Percentiles rank a stretch among this genome's conserved stretches.
phyloP scores from a whole-genome alignment of 2,888 invertebrate genomes.

The Oligia strigilis region DNA sequence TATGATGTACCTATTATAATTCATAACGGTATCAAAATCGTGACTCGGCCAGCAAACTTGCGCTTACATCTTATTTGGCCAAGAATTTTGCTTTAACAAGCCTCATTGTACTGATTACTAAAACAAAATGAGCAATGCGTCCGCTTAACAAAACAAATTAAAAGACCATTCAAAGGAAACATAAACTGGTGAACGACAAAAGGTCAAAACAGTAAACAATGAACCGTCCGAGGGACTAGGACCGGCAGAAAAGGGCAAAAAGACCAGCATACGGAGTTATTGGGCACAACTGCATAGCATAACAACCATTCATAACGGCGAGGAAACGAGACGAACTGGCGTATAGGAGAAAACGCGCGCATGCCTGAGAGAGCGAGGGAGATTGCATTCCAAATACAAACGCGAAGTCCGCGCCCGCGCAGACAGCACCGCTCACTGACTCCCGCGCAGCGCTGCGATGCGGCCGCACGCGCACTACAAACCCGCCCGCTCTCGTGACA shows the following conservation, averaged over 20 bases:
- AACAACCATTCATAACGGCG: slow-evolving; percentile 85
- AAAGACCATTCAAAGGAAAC: slow-evolving; percentile 40
- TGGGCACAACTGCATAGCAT: slow-evolving; percentile 81
- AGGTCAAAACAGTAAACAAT: slow-evolving; percentile 73
- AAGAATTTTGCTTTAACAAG: slow-evolving; percentile 56
- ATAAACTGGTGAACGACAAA: slow-evolving; percentile 57
- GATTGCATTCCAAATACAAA: slow-evolving; percentile 86
- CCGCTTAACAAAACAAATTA: slow-evolving; percentile 42
- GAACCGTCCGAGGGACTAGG: slow-evolving; percentile 67
- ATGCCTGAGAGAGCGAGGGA: slow-evolving; percentile 87
- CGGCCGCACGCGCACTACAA: slow-evolving; percentile 62
- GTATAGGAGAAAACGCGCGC: slow-evolving; percentile 81
- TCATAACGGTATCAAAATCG: slow-evolving; percentile 75
- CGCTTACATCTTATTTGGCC: slow-evolving; percentile 65
- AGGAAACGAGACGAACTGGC: slow-evolving; percentile 80
- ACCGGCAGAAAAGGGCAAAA: slow-evolving; percentile 74
- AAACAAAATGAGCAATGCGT: slow-evolving; percentile 38
- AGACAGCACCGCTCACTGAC: slow-evolving; percentile 72
- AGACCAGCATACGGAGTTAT: slow-evolving; percentile 71
- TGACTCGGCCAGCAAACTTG: slow-evolving; percentile 73
- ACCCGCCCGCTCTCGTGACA: slow-evolving; percentile 73
- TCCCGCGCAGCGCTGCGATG: slow-evolving; percentile 71
- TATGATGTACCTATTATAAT: too few relatives aligned
- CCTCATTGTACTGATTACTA: slow-evolving; percentile 49
- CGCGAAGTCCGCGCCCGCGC: slow-evolving; percentile 71